Percentiles rank a stretch among this genome's conserved stretches.
phyloP scores from a whole-genome alignment of 2,113 vertebrate genomes.

The Saguinus imperator region DNA sequence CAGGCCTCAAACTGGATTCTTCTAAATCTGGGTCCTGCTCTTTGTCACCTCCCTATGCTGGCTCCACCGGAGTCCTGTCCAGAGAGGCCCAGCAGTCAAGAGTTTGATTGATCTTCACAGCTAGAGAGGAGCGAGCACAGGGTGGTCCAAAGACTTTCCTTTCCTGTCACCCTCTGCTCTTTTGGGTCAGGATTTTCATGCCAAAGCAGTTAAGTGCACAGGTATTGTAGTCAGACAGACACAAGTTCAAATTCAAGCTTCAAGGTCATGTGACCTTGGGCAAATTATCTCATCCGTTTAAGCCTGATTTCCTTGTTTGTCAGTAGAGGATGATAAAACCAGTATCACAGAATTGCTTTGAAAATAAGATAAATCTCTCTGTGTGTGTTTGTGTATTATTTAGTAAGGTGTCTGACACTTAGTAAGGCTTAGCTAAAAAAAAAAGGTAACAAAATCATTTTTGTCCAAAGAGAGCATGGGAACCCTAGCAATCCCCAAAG shows the following conservation, averaged over 20 bases:
- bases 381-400: background rate
- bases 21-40: background rate
- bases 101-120: background rate
- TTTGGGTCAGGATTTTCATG: background rate
- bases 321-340: background rate
- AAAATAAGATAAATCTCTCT: background rate
- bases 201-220: background rate
- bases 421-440: background rate
- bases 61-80: background rate
- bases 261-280: background rate
- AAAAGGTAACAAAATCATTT: background rate
- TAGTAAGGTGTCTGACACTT: background rate
- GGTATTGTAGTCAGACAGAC: rapidly evolving
- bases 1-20: background rate
- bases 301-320: background rate
- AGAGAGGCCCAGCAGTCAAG: background rate
- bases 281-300: background rate
- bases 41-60: background rate
- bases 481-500: background rate
- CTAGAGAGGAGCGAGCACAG: background rate
- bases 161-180: background rate
- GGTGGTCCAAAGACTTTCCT: background rate
- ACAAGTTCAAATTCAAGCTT: background rate
- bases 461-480: background rate
- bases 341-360: background rate